Conservation (phyloP, 2,113 vertebrate genomes). For the Alligator mississippiensis region DNA sequence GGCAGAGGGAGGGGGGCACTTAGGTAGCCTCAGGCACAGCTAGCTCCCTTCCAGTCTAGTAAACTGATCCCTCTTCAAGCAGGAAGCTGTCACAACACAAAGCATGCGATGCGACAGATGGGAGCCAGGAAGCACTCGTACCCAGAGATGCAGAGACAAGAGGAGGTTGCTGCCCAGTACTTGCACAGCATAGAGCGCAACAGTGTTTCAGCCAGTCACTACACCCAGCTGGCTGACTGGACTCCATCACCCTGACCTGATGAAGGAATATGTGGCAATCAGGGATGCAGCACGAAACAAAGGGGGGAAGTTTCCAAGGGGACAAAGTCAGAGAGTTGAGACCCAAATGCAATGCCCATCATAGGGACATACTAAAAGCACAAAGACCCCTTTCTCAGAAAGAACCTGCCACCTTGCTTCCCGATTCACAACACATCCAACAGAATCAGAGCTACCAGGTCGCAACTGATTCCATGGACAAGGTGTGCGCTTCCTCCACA, state of each 20-base stretch:
- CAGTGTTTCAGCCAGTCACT: not conserved
- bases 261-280: not conserved
- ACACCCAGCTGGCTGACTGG: not conserved
- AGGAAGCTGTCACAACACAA: conserved; percentile 65
- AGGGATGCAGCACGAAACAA: fast-evolving
- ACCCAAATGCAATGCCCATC: fast-evolving
- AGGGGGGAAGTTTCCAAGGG: not conserved
- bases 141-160: fast-evolving
- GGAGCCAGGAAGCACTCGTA: conserved; percentile 37
- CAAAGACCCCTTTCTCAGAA: not conserved
- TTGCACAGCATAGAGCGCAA: fast-evolving
- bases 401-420: not conserved
- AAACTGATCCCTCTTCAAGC: conserved; percentile 63
- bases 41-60: conserved; percentile 62
- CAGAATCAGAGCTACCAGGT: not conserved
- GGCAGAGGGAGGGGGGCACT: not conserved
- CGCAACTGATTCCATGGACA: fast-evolving
- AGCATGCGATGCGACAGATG: conserved; percentile 55
- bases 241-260: fast-evolving
- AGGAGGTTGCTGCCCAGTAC: fast-evolving
- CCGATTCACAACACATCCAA: not conserved
- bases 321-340: not conserved
- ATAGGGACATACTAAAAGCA: not conserved
- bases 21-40: conserved; percentile 45
- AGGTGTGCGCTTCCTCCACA: fast-evolving